Percentiles rank a stretch among this genome's conserved stretches.
phyloP scores from a whole-genome alignment of 2,797 vertebrate species.

The Enteromius afrohamiltoni region DNA sequence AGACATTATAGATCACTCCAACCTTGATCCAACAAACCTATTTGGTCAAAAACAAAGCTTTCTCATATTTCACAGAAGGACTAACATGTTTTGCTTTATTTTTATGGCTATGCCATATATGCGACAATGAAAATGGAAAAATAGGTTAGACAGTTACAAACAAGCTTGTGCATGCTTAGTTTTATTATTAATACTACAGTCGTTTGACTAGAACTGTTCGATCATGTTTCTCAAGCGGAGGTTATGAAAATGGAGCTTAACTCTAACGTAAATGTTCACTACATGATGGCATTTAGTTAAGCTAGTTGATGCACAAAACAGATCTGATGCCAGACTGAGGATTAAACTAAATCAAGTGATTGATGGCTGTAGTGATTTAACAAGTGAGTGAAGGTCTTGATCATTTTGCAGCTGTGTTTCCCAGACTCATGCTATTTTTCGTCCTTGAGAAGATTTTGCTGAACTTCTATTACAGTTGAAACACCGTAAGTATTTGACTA shows the following conservation, averaged over 20 bases:
- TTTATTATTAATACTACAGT: constrained; percentile 55
- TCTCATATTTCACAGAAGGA: constrained; percentile 8
- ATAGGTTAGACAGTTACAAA: constrained; percentile 41
- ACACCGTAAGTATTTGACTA: not conserved
- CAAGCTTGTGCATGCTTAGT: constrained; percentile 61
- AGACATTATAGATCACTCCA: not conserved
- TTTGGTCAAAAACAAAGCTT: constrained; percentile 18
- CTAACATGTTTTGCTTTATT: not conserved
- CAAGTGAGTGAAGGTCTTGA: constrained; percentile 23
- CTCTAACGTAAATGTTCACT: constrained; percentile 40
- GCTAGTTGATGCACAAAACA: constrained; percentile 25
- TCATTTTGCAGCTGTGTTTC: constrained; percentile 41
- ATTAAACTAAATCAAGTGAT: constrained; percentile 19
- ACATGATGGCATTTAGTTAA: constrained; percentile 21
- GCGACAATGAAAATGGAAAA: constrained; percentile 38
- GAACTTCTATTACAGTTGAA: not conserved
- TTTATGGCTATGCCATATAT: constrained; percentile 32
- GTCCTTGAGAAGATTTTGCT: not conserved
- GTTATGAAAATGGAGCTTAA: constrained; percentile 36
- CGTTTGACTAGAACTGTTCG: constrained; percentile 36
- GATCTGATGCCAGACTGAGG: constrained; percentile 18
- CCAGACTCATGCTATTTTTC: constrained; percentile 35
- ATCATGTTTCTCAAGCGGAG: constrained; percentile 27
- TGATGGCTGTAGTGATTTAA: constrained; percentile 9
- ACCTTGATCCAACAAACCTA: not conserved